Evolutionary conservation across 2,113 vertebrate genomes (phyloP), one percentile per base, ranked within the genome.

Genomic region (Tetrax tetrax): DNA sequence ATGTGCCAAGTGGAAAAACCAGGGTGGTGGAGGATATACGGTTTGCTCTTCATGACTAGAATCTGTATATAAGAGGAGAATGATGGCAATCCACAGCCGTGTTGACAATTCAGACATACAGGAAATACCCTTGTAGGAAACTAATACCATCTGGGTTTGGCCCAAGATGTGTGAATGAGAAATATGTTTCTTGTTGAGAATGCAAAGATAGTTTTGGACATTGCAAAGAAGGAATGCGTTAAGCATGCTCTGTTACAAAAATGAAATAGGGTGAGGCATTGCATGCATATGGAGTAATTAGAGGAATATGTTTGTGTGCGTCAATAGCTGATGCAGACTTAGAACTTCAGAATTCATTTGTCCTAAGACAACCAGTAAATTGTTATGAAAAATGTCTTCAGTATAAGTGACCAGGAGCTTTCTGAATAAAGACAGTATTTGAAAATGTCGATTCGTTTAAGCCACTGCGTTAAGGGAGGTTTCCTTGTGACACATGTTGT

Each of bases 81-180:
- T 93, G 91, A 96, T 92, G 88, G 63, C 72, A 53, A 89, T 87
- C 89, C 83, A 59, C 90, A 94, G 95, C 91, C 75, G 82, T 88
- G 92, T 89, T 95, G 94, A 96, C 91, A 96, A 96, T 95, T 96
- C 87, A 94, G 79, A 77, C 83, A 71, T 94, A 56, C 83, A 83
- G 86, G 97, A 97, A 94, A 96, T 94, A 89, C 71, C 80, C 82
- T 90, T 92, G 57, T 90, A 96, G 93, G 97, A 97, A 98, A 96
- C 89, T 68, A 80, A 93, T 94, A 97, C 95, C 96, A 94, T 83
- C 96, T 97, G 96, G 95, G 95, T 97, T 97, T 96, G 96, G 91
- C 95, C 78, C 74, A 94, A 93, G 80, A 95, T 95, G 87, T 97
- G 91, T 96, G 94, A 96, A 96, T 71, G 95, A 95, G 96, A 97